Conservation (phyloP, 2,797 vertebrate species). For the Rachycentron canadum region DNA sequence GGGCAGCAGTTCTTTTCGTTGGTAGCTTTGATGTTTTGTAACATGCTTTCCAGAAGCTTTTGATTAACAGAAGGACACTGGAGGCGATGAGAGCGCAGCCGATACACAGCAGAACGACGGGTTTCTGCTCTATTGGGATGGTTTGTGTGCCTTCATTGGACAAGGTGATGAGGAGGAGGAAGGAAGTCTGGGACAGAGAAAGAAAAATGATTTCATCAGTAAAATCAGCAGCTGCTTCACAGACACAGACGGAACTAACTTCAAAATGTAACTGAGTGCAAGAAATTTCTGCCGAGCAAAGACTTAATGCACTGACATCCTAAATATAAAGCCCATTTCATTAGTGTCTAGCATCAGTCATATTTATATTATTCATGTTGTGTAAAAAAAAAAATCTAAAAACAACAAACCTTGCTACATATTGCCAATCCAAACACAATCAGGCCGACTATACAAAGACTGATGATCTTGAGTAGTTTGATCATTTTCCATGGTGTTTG, state of each 20-base stretch:
- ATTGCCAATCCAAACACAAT: slow-evolving; percentile 74
- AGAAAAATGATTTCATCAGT: neutral
- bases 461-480: slow-evolving; percentile 57
- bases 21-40: slow-evolving; percentile 79
- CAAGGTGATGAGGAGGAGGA: slow-evolving; percentile 80
- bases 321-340: no score
- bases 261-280: neutral
- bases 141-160: slow-evolving; percentile 49
- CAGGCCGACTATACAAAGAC: slow-evolving; percentile 33
- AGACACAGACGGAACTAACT: neutral
- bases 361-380: no score
- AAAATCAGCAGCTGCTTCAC: neutral
- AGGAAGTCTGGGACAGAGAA: slow-evolving; percentile 61
- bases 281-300: no score
- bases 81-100: slow-evolving; percentile 70
- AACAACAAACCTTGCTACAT: slow-evolving; percentile 78
- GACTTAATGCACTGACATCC: no score
- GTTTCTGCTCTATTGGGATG: slow-evolving; percentile 57
- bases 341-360: no score
- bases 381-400: neutral
- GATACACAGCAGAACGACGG: slow-evolving; percentile 73
- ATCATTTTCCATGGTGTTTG: slow-evolving; percentile 74
- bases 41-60: slow-evolving; percentile 79
- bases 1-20: slow-evolving; percentile 29
- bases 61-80: slow-evolving; percentile 69